phyloP scores from a whole-genome alignment of 1,140 invertebrate genomes.

The Acromyrmex echinatior region DNA sequence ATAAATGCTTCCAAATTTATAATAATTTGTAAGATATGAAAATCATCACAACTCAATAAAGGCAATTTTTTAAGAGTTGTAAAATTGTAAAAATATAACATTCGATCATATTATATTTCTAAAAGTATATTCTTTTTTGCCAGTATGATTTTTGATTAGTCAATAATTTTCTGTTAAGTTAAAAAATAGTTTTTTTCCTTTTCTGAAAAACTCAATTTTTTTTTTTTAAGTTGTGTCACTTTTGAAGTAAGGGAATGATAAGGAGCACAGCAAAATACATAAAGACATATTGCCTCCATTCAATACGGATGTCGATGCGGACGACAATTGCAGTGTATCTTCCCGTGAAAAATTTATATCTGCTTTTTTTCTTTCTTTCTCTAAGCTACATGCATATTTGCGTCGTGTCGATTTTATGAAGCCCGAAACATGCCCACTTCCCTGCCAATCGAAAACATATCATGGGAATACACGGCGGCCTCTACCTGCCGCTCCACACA shows the following conservation, averaged over 20 bases:
- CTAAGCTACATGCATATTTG: neutral
- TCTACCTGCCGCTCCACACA: constrained; percentile 61
- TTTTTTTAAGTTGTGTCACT: too few relatives aligned
- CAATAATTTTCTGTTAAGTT: too few relatives aligned
- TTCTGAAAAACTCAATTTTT: too few relatives aligned
- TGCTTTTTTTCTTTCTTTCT: neutral
- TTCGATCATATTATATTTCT: too few relatives aligned
- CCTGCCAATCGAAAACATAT: constrained; percentile 35
- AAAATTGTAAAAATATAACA: too few relatives aligned
- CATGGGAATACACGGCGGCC: constrained; percentile 35
- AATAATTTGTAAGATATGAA: too few relatives aligned
- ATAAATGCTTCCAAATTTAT: too few relatives aligned
- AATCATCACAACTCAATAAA: too few relatives aligned
- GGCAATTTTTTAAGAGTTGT: too few relatives aligned
- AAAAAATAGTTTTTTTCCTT: too few relatives aligned
- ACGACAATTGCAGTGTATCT: neutral
- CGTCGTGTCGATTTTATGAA: neutral
- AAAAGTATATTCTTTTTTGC: too few relatives aligned
- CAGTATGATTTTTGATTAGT: too few relatives aligned
- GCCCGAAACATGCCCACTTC: constrained; percentile 46
- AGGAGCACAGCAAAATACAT: neutral
- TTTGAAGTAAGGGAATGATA: neutral
- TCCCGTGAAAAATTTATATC: neutral
- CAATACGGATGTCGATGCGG: neutral
- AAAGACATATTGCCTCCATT: neutral